Evolutionary conservation across 2,888 invertebrate genomes (phyloP), one percentile per base, ranked within the genome.

Genomic region (Rhodophaea formosa): DNA sequence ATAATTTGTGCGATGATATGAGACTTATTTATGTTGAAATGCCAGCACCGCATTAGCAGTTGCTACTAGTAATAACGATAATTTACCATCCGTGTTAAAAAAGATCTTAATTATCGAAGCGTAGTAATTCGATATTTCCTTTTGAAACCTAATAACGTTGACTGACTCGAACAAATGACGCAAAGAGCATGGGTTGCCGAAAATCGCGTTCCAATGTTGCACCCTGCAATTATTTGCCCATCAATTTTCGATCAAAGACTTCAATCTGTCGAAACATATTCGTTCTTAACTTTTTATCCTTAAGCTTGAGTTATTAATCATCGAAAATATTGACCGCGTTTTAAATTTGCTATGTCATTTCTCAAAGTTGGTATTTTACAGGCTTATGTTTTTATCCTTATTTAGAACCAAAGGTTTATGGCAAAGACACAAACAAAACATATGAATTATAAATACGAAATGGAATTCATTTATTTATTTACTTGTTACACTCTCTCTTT

Each of bases 191-290:
- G 78, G 77, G 78, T 80, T 75, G 74, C 71, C 67, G 69, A 71
- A 72, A 71, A 69, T 71, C 66, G 63, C 63, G 59, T 63, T 68
- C 66, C 68, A 69, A 71, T 74, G 65, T 68, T 63, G 62, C 63
- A 68, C 68, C 71, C 65, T 63, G 71, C 77, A 82, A 84, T 85
- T 84, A 84, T 80, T 74, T 72, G 56, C 57, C 70, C 79, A 84
- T 85, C 78, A 83, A 80, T 81, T 79, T 77, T 79, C 78, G 72
- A 80, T 79, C 77, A 75, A 72, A 75, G 63, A 66, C 67, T 67
- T 65, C 70, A 64, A 70, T 65, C 63, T 66, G 71, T 70, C 69
- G 67, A 72, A 71, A 69, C 65, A 58, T 63, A 65, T 66, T 57
- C 62, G 58, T 59, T 60, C 62, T 59, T 44, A 35, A 53, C 47